Conservation (phyloP, 2,797 vertebrate genomes). For the Macropodus opercularis region DNA sequence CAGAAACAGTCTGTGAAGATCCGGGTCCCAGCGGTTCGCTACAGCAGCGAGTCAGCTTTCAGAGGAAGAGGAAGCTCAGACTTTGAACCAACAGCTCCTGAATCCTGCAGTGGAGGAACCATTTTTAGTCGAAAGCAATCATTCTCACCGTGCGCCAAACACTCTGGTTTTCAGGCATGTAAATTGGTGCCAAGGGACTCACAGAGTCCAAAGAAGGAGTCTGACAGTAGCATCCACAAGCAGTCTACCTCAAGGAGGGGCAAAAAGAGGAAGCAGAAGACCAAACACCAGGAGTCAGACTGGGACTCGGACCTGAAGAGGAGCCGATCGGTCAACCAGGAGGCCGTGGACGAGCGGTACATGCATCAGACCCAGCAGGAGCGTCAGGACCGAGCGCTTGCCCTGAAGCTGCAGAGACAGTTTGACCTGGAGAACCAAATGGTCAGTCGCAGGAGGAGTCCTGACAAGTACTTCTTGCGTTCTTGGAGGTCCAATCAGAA, state of each 20-base stretch:
- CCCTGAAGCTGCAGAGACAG: constrained; percentile 87
- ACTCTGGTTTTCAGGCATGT: constrained; percentile 50
- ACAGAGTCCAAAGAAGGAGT: constrained; percentile 73
- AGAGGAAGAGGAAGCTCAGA: constrained; percentile 30
- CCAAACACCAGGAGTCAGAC: constrained; percentile 88
- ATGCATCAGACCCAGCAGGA: constrained; percentile 82
- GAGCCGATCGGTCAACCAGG: constrained; percentile 56
- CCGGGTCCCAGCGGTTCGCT: constrained; percentile 57
- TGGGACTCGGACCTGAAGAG: constrained; percentile 78
- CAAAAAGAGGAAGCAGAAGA: constrained; percentile 90
- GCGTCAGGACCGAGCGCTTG: constrained; percentile 85
- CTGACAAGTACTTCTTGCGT: constrained; percentile 88
- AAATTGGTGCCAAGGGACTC: constrained; percentile 60
- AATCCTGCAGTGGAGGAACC: constrained; percentile 31
- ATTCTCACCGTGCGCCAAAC: constrained; percentile 51
- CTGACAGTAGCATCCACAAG: constrained; percentile 72
- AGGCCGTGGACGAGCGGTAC: constrained; percentile 57
- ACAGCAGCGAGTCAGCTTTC: constrained; percentile 27
- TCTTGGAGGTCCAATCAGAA: constrained; percentile 85
- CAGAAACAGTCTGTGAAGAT: constrained; percentile 57
- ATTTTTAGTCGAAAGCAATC: constrained; percentile 49
- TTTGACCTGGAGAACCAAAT: constrained; percentile 87
- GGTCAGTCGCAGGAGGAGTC: constrained; percentile 75
- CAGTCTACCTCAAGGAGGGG: constrained; percentile 83
- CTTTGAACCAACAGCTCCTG: constrained; percentile 36